Percentiles rank a stretch among this genome's conserved stretches.
phyloP scores from a whole-genome alignment of 2,888 invertebrate genomes.

The Eristalinus aeneus region DNA sequence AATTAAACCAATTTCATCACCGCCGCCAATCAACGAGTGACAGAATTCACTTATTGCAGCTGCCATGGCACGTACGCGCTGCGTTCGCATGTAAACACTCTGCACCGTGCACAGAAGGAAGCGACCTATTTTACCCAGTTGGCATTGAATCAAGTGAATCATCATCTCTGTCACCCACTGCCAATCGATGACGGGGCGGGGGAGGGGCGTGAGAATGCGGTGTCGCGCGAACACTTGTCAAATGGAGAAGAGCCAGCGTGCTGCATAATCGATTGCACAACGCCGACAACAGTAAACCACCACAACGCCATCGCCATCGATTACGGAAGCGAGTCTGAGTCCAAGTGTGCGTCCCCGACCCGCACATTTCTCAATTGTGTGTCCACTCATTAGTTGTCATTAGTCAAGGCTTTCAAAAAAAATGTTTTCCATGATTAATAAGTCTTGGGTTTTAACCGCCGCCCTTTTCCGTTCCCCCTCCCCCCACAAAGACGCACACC shows the following conservation, averaged over 20 bases:
- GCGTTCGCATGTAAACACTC: not conserved
- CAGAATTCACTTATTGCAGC: slow-evolving; percentile 7
- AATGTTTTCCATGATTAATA: slow-evolving; percentile 10
- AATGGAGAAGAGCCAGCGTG: not conserved
- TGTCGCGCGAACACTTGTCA: slow-evolving; percentile 22
- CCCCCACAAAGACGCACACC: not conserved
- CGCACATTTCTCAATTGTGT: slow-evolving; percentile 49
- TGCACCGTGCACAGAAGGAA: slow-evolving; percentile 45
- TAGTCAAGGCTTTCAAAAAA: slow-evolving; percentile 43
- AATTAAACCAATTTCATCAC: slow-evolving; percentile 31
- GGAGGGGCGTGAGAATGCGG: not conserved
- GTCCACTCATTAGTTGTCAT: slow-evolving; percentile 26
- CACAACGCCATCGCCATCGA: slow-evolving; percentile 18
- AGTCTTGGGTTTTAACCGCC: slow-evolving; percentile 10
- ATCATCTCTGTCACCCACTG: slow-evolving; percentile 32
- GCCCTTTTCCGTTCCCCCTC: not conserved
- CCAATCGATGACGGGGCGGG: not conserved
- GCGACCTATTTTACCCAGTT: slow-evolving; percentile 57
- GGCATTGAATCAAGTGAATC: slow-evolving; percentile 69
- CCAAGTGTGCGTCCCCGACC: not conserved
- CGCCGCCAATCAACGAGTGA: slow-evolving; percentile 1
- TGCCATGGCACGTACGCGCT: not conserved
- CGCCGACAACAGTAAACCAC: slow-evolving; percentile 30
- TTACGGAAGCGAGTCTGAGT: slow-evolving; percentile 48
- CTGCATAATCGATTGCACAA: slow-evolving; percentile 67